These are phyloP conservation scores for Cyrtorhinus lividipennis DNA, from an alignment of 1,140 invertebrate genomes.

Conservation along the genomic window DNA sequence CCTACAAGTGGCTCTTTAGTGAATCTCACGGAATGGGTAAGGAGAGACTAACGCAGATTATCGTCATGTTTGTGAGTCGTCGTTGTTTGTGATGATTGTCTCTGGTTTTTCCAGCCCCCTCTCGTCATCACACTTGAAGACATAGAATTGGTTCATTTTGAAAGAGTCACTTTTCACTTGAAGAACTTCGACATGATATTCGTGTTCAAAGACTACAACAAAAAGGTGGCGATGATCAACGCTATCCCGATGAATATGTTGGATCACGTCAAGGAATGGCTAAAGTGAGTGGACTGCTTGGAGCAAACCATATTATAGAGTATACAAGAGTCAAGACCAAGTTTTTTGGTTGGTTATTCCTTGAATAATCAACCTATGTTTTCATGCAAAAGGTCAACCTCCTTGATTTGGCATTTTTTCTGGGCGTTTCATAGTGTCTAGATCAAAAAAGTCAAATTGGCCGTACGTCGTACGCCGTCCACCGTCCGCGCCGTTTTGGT, in stretches of 20 bases:
- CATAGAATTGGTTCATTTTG: slow-evolving; percentile 96
- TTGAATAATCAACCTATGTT: too few species aligned
- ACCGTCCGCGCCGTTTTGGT: too few species aligned
- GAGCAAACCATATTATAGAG: too few species aligned
- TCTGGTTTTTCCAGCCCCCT: slow-evolving; percentile 55
- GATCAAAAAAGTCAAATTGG: too few species aligned
- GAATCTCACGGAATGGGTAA: slow-evolving; percentile 91
- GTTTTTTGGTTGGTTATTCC: too few species aligned
- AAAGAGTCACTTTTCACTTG: slow-evolving; percentile 94
- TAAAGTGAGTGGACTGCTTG: slow-evolving; percentile 72
- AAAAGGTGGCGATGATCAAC: slow-evolving; percentile 90
- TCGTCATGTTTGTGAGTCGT: slow-evolving; percentile 15
- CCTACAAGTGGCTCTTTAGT: slow-evolving; percentile 94
- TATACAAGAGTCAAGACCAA: too few species aligned
- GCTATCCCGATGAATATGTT: slow-evolving; percentile 97
- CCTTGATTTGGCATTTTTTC: too few species aligned
- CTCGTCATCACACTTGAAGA: slow-evolving; percentile 97
- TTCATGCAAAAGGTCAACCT: too few species aligned
- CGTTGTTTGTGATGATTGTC: slow-evolving; percentile 26
- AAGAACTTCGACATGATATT: slow-evolving; percentile 99
- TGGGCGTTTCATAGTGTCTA: too few species aligned
- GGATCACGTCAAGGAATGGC: slow-evolving; percentile 98
- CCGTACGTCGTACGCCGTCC: too few species aligned
- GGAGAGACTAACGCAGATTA: too few species aligned
- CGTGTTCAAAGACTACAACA: slow-evolving; percentile 95